Percentiles rank a stretch among this genome's conserved stretches.
Conservation (phyloP, 2,797 vertebrate genomes). For the Channallabes apus region DNA sequence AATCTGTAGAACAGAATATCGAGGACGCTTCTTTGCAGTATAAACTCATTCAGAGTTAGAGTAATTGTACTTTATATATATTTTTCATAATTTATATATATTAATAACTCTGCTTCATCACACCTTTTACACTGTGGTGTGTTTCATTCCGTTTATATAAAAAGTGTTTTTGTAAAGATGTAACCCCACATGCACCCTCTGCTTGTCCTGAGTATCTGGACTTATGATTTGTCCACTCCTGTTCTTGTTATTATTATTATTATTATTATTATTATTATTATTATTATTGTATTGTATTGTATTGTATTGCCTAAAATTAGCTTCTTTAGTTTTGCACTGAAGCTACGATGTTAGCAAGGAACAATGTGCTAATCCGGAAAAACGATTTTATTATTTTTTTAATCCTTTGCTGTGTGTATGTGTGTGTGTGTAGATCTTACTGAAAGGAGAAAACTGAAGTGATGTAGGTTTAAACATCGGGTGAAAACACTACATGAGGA, state of each 20-base stretch:
- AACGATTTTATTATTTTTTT: background rate
- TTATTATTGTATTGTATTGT: too few species aligned
- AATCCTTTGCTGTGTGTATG: background rate
- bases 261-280: background rate
- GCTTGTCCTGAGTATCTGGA: background rate
- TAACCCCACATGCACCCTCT: background rate
- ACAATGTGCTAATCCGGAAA: background rate
- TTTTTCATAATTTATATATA: too few species aligned
- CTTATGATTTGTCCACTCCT: background rate
- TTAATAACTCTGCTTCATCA: background rate
- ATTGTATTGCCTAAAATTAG: background rate
- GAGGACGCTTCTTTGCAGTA: background rate
- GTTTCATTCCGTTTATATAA: background rate
- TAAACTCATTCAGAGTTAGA: background rate
- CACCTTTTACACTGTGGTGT: background rate
- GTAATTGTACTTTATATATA: background rate
- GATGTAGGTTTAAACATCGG: background rate
- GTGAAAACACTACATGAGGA: constrained; percentile 13
- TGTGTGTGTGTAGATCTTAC: background rate
- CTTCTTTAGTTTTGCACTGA: constrained; percentile 2
- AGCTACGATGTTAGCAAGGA: background rate
- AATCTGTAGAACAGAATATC: background rate
- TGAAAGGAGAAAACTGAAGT: background rate
- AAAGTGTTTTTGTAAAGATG: background rate
- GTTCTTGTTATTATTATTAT: background rate